Evolutionary conservation across 1,140 invertebrate species (phyloP), one percentile per base, ranked within the genome.

Genomic region (Coptotermes formosanus): DNA sequence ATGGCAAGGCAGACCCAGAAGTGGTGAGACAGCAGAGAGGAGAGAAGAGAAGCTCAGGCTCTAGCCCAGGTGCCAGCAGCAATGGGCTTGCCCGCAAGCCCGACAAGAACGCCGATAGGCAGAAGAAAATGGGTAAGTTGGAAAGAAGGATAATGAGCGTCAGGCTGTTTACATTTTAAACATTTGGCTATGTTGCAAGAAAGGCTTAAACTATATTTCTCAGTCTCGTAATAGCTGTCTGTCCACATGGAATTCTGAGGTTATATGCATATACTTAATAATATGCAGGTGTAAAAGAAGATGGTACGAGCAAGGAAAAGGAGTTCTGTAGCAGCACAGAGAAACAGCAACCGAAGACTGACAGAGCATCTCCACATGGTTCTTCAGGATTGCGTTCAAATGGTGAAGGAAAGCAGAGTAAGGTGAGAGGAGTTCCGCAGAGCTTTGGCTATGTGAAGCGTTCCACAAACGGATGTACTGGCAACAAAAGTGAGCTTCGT

Each of bases 371-470:
- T 30, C 85, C 85, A 82, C 85, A 86, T 32, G n/a, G 38, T 0
- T 75, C 85, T 48, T 64, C 64, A 32, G 85, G 75, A 14, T 32
- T 82, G 75, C 85, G 85, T n/a, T 32, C 85, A 48, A 75, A 75
- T 45, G 85, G 85, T 45, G 85, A 86, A 55, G 86, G 84, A 23
- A 87, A 92, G 92, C 84, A 93, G 94, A 88, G 93, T 9, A 92
- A 93, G 86, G 88, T 88, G 32, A 86, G 89, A 87, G 95, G 95
- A 45, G 95, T 95, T 2, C 95, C 95, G 14, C 95, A 95, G 87
- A 96, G 94, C 90, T 96, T 96, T 89, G 95, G 95, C 48, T 96
- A 96, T 89, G 94, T 96, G n/a, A 97, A 97, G 89, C 92, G 95
- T 87, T 91, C 91, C 3, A 89, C 88, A n/a, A 86, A 81, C 64